Percentiles rank a stretch among this genome's conserved stretches.
Evolutionary conservation across 2,113 vertebrate genomes (phyloP).

Genomic region (Rhagologus leucostigma): DNA sequence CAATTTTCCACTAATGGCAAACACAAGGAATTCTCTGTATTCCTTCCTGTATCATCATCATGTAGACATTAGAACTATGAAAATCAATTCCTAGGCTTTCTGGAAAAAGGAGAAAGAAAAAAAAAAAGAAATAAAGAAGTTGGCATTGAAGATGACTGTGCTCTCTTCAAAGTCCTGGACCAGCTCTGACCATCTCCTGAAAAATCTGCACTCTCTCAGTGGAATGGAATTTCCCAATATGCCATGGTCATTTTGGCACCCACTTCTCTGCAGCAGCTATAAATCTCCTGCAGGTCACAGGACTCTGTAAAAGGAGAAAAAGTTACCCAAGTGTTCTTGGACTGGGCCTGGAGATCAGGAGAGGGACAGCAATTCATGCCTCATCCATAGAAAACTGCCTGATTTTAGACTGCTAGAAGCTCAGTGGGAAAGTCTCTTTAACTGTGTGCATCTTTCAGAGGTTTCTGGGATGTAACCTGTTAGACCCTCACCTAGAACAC

Average conservation of each 20-base stretch:
- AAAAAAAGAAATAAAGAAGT: background rate
- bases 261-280: background rate
- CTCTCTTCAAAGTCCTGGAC: conserved; percentile 10
- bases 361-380: background rate
- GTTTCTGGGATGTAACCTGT: conserved; percentile 52
- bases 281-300: conserved; percentile 32
- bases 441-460: conserved; percentile 7
- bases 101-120: background rate
- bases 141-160: background rate
- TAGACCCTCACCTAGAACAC: conserved; percentile 43
- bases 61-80: background rate
- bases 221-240: conserved; percentile 28
- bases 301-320: background rate
- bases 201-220: background rate
- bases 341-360: background rate
- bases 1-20: background rate
- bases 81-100: background rate
- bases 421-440: conserved; percentile 19
- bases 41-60: background rate
- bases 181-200: background rate
- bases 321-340: background rate
- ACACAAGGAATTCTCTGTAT: background rate
- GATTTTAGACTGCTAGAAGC: conserved; percentile 25
- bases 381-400: conserved; percentile 53
- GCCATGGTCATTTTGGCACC: conserved; percentile 21